Conservation (phyloP, 2,888 invertebrate species). For the Drosophila diplacantha region DNA sequence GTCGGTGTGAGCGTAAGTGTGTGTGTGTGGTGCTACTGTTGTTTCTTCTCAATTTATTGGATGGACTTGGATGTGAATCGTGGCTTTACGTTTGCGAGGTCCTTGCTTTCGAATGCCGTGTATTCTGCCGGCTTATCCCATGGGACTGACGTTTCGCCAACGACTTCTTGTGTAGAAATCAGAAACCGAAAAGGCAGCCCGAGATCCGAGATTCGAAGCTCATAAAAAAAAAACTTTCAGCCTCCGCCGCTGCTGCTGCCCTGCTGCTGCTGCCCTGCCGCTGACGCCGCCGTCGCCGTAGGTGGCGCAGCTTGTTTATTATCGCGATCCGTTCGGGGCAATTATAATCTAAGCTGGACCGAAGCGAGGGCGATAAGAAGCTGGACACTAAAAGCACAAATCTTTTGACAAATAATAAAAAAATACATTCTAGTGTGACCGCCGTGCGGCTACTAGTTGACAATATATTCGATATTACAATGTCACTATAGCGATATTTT, state of each 20-base stretch:
- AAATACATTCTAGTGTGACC: constrained; percentile 6
- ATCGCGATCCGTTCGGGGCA: constrained; percentile 1
- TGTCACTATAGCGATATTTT: too few species aligned
- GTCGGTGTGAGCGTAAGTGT: neutral
- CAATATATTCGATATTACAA: too few species aligned
- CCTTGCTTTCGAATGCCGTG: neutral
- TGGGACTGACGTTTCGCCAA: neutral
- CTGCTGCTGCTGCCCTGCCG: constrained; percentile 2
- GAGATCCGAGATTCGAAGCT: neutral
- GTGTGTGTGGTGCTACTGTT: neutral
- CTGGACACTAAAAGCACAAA: constrained; percentile 5
- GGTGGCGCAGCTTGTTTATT: constrained; percentile 5
- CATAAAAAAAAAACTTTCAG: constrained; percentile 1
- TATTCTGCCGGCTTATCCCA: neutral
- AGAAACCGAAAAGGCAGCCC: neutral
- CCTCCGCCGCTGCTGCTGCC: constrained; percentile 2
- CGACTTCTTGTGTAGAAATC: neutral
- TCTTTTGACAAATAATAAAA: constrained; percentile 12
- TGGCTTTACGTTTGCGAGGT: neutral
- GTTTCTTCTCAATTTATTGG: neutral
- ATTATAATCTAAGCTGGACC: neutral
- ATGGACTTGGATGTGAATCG: neutral
- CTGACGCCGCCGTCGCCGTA: constrained; percentile 3
- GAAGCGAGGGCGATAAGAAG: neutral
- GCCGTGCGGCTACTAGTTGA: constrained; percentile 1